Base-by-base conservation (phyloP, 2,888 invertebrate genomes). In the Rhorus exstirpatorius region DNA sequence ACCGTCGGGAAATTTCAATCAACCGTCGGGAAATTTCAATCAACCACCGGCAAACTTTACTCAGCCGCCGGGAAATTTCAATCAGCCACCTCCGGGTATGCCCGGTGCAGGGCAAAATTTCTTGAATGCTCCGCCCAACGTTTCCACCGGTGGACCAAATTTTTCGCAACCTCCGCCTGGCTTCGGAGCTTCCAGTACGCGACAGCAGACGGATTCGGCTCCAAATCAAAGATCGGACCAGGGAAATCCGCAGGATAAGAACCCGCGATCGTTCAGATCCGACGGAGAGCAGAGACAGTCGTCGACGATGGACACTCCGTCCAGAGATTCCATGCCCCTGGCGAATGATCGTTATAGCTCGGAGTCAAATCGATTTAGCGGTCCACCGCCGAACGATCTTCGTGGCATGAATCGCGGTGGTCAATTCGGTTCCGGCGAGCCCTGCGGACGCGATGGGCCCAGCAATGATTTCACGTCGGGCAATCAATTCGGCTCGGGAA, bases 361-460 rank as follows among this genome's bases (percentile, higher is more conserved):
- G 38, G 81, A 83, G 12, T 51, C 55, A 19, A 83, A 78, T 65
- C 55, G 71, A 19, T 83, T 83, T 17, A 21, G 35, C 35, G 84
- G 80, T 53, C 79, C 81, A 4, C 77, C 75, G 0, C 71, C 67
- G 8, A 75, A 81, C 38, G 79, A 83, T 55, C 77, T 71, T 46
- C 58, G 78, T 1, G 84, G 85, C 53, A 79, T 71, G 26, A 84
- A 68, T 82, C 80, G 63, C 1, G 61, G 78, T n/a, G 87, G 85
- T 41, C 84, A 84, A 3, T 88, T 86, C 44, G 81, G 85, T 70
- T 14, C 85, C 0, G 83, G 79, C 38, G 87, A 88, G 44, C 51
- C 60, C 17, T 84, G 74, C 10, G 68, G 78, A 65, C 68, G 81
- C 24, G 84, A 86, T 21, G 76, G 79, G 10, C 7, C 81, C 4